Percentiles rank a stretch among this genome's conserved stretches.
Conservation (phyloP, 2,888 invertebrate species). For the Lycocerus yunnanus region DNA sequence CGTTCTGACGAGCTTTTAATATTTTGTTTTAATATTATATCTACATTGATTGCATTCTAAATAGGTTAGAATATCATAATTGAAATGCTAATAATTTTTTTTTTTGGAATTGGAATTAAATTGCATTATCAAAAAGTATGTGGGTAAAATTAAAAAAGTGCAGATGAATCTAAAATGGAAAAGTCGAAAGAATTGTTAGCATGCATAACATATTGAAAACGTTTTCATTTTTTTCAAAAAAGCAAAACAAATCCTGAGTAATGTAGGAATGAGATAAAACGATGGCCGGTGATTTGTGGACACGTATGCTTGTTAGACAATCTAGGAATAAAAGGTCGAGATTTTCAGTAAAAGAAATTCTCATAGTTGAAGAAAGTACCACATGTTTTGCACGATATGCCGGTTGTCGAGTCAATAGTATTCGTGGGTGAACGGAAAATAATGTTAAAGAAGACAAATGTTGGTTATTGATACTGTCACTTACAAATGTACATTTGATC, state of each 20-base stretch:
- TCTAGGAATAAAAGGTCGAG: conserved; percentile 15
- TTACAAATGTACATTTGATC: conserved; percentile 48
- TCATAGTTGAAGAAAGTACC: conserved; percentile 23
- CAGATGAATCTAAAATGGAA: background rate
- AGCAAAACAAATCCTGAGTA: background rate
- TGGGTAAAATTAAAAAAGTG: background rate
- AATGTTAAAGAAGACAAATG: conserved; percentile 46
- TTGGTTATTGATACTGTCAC: conserved; percentile 51
- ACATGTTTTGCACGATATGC: conserved; percentile 37
- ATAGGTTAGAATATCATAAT: background rate
- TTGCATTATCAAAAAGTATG: background rate
- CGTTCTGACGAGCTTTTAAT: background rate
- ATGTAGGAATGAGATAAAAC: conserved; percentile 14
- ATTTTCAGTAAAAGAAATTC: conserved; percentile 28
- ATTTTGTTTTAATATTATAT: background rate
- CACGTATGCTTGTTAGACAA: conserved; percentile 27
- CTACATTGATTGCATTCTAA: background rate
- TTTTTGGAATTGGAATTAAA: background rate
- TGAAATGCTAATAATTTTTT: background rate
- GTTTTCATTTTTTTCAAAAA: background rate
- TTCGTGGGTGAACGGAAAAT: conserved; percentile 38
- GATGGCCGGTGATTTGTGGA: conserved; percentile 20
- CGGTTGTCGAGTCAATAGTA: conserved; percentile 32
- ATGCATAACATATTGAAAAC: background rate
- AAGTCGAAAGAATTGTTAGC: background rate